Evolutionary conservation across 2,113 vertebrate species (phyloP).

Genomic region (Octodon degus): DNA sequence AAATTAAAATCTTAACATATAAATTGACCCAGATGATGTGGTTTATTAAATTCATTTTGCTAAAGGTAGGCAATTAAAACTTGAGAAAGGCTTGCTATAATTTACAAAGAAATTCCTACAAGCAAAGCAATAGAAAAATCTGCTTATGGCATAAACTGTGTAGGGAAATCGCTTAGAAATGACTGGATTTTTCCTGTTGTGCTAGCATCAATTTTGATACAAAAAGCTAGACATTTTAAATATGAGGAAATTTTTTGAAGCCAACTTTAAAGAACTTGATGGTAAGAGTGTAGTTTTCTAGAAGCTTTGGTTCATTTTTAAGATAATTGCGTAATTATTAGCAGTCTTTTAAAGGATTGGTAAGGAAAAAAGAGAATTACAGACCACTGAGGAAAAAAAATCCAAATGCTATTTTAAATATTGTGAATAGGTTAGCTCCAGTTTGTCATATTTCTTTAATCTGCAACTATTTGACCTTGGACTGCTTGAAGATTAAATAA

Average conservation of each 20-base stretch:
- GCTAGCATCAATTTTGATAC: background rate
- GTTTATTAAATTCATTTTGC: background rate
- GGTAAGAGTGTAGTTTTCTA: background rate
- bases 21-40: background rate
- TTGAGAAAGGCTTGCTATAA: background rate
- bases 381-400: background rate
- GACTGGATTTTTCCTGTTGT: background rate
- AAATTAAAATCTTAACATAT: background rate
- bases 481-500: background rate
- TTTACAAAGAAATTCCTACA: background rate
- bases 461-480: background rate
- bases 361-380: background rate
- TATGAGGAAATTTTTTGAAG: background rate
- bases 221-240: background rate
- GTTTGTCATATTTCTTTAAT: background rate
- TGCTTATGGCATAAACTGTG: accelerated
- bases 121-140: background rate
- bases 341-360: background rate
- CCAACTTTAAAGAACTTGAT: background rate
- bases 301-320: background rate
- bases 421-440: background rate
- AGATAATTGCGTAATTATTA: background rate
- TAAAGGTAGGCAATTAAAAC: background rate
- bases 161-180: background rate
- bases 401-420: background rate